These are phyloP conservation scores for Crotalus horridus DNA, from an alignment of 2,113 vertebrate genomes.

Conservation along the genomic window DNA sequence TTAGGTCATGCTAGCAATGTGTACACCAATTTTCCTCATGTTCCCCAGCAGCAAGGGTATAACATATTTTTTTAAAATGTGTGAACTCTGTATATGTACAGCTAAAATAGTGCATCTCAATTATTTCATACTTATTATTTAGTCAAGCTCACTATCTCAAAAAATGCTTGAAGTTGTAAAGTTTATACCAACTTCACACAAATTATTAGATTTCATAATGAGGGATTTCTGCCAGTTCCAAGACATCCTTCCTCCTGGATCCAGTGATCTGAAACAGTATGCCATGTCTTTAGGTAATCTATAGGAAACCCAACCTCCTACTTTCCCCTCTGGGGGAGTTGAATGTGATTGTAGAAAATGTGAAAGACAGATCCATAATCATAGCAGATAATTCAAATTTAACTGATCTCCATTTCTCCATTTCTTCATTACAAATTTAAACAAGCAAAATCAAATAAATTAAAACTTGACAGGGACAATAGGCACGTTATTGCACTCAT, in stretches of 20 bases:
- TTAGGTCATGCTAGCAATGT: constrained; percentile 43
- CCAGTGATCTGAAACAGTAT: not conserved
- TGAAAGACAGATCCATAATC: not conserved
- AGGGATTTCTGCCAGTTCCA: not conserved
- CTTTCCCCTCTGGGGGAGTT: not conserved
- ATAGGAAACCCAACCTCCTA: not conserved
- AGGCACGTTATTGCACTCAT: not conserved
- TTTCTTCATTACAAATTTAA: not conserved
- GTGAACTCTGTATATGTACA: constrained; percentile 36
- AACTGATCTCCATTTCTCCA: not conserved
- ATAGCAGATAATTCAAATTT: not conserved
- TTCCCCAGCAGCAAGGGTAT: constrained; percentile 30
- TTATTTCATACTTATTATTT: constrained; percentile 14
- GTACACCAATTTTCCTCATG: constrained; percentile 39
- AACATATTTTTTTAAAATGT: constrained; percentile 21
- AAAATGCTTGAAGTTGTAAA: not conserved
- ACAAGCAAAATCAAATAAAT: not conserved
- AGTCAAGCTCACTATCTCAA: not conserved
- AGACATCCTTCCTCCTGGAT: too few relatives aligned
- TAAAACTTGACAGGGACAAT: not conserved
- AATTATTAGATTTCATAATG: not conserved
- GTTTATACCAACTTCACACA: not conserved
- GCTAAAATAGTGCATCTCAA: constrained; percentile 14
- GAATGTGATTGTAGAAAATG: not conserved
- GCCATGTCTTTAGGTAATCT: not conserved